Evolutionary conservation across 2,113 vertebrate species (phyloP), one percentile per base, ranked within the genome.

Genomic region (Herpetotheres cachinnans): DNA sequence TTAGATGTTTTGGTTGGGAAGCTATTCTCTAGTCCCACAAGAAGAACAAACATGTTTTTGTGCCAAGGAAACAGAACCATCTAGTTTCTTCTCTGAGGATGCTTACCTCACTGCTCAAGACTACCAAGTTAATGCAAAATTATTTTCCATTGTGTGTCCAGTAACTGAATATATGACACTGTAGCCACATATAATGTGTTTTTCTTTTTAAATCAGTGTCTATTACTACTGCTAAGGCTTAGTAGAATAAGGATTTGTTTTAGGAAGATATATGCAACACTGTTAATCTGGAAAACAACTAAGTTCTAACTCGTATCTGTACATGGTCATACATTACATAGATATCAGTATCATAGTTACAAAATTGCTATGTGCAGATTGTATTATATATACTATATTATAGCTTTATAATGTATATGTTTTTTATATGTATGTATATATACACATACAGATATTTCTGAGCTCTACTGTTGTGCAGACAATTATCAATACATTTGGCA

Each of bases 121-220:
- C 16, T 63, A 67, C n/a, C 16, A 55, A 65, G 56, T 38, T 22
- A 74, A 55, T 16, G n/a, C 36, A 79, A 84, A 82, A 34, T 42
- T 36, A 1, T 85, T 62, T 90, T 79, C 65, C 19, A 32, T 16
- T 42, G 2, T 49, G 34, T 21, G 27, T 76, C 38, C 13, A 47
- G 9, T 59, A 90, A 89, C 21, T 61, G 66, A 54, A 38, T 38
- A 3, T 61, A 16, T 69, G 54, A 76, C 29, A 55, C 12, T 71
- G 7, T 34, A 90, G 32, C 11, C 38, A 58, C 11, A 58, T 30
- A 34, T 0, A 0, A 34, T 10, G 3, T 47, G 11, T 17, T 61
- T 58, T 82, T 52, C 9, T 70, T 92, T 78, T 58, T 13, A 86
- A 89, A 86, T 70, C 12, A 15, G 6, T 69, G 9, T 42, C 11